Base-by-base conservation (phyloP, 2,797 vertebrate species). In the Ficedula albicollis region DNA sequence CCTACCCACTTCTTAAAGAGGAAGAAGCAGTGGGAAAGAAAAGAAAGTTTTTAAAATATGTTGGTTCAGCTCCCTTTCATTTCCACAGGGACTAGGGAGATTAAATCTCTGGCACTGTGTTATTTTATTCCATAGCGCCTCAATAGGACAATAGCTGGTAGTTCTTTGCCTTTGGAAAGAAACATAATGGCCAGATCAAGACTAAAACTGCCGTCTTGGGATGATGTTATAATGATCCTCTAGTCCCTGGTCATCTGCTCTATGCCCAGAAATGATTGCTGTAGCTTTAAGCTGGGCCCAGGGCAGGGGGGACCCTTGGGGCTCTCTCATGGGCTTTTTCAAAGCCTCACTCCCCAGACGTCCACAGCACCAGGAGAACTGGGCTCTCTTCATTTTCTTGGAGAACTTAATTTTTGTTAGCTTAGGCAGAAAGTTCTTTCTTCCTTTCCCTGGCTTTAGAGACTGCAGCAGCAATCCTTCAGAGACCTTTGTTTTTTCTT, bases 281-380 rank as follows among this genome's bases (percentile, higher is more conserved):
- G 25, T 13, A 29, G 15, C 5, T 39, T 19, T 46, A 19, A 5
- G 32, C 9, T 66, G 51, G 22, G 22, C 5, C 27, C 26, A 25
- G 39, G 20, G n/a, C 11, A 32, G 6, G 5, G 9, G n/a, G 9
- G 7, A 66, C 11, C 14, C 59, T 27, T n/a, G 41, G 34, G 11
- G 11, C 11, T 38, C n/a, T 38, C 46, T 13, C 2, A 8, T 5
- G 3, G 25, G 8, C 11, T 64, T 34, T 34, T 39, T 73, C 11
- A 15, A 55, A 55, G 9, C 51, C 39, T 66, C 39, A 26, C 8
- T 38, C 27, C 25, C 39, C 41, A 29, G 34, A 19, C 1, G 1
- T 12, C 29, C 1, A 0, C 63, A 34, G 15, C 56, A n/a, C 20
- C 0, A 0, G 8, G 12, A 2, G 2, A 49, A 48, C 19, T 34